Evolutionary conservation across 2,113 vertebrate species (phyloP).

Genomic region (Sinocyclocheilus anshuiensis): DNA sequence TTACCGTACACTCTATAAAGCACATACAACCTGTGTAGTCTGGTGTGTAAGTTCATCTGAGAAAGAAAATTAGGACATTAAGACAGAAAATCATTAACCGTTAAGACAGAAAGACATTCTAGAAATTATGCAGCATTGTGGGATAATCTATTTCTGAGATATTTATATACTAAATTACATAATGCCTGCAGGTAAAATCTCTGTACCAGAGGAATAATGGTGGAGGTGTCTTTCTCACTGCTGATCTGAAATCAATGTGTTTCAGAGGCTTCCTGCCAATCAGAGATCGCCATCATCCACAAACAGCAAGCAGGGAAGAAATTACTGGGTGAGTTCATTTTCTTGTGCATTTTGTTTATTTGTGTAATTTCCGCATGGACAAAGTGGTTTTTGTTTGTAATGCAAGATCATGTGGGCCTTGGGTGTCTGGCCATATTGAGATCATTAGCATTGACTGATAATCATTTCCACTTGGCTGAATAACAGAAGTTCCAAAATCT

Average conservation of each 20-base stretch:
- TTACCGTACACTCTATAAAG: no score
- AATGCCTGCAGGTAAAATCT: neutral
- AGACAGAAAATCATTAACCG: neutral
- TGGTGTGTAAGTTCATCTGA: neutral
- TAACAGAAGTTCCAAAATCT: no score
- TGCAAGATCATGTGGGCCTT: neutral
- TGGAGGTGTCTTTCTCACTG: neutral
- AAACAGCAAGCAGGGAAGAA: conserved; percentile 88
- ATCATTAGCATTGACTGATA: no score
- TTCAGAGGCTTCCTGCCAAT: conserved; percentile 93
- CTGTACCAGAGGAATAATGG: neutral
- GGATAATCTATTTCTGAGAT: neutral
- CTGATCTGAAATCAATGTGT: conserved; percentile 47
- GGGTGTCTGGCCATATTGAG: no score
- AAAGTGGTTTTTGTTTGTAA: neutral
- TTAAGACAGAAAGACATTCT: neutral
- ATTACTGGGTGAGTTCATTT: conserved; percentile 84
- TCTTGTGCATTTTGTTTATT: conserved; percentile 51
- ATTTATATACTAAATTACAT: conserved; percentile 1
- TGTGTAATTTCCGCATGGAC: neutral
- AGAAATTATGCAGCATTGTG: neutral
- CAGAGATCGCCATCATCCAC: conserved; percentile 85
- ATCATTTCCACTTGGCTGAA: no score
- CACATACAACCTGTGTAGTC: neutral
- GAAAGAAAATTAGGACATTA: neutral